Percentiles rank a stretch among this genome's conserved stretches.
Conservation (phyloP, 2,113 vertebrate species). For the Sarotherodon lohbergeri region DNA sequence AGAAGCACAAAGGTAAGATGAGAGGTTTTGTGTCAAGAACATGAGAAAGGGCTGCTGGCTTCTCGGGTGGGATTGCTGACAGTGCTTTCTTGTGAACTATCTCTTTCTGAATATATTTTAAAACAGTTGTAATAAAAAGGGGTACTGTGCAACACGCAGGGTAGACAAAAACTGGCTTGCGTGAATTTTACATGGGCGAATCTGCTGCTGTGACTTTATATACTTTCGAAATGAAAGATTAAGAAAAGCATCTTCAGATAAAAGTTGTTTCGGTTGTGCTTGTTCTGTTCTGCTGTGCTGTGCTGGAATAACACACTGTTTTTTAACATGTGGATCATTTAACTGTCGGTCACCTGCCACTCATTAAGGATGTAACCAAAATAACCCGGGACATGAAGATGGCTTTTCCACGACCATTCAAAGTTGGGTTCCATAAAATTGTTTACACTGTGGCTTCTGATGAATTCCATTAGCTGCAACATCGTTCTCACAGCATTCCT, state of each 20-base stretch:
- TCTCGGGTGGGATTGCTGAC: background rate
- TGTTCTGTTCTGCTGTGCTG: background rate
- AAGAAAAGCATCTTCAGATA: background rate
- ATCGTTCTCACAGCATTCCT: constrained; percentile 62
- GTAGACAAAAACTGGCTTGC: background rate
- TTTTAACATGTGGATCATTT: background rate
- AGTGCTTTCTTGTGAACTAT: background rate
- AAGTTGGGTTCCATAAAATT: background rate
- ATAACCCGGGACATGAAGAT: background rate
- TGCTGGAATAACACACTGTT: background rate
- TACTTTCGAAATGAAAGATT: background rate
- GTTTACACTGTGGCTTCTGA: constrained; percentile 27
- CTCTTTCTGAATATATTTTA: background rate
- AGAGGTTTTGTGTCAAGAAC: background rate
- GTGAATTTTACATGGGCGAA: background rate
- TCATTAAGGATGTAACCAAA: background rate
- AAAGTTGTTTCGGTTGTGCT: background rate
- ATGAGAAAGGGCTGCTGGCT: background rate
- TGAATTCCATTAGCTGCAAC: constrained; percentile 52
- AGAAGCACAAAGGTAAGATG: constrained; percentile 75
- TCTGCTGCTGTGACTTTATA: background rate
- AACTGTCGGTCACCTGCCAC: background rate
- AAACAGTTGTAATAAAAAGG: background rate
- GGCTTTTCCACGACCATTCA: background rate
- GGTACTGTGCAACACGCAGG: background rate